phyloP scores from a whole-genome alignment of 2,888 invertebrate species.

The Eumacrocentrus americanus region DNA sequence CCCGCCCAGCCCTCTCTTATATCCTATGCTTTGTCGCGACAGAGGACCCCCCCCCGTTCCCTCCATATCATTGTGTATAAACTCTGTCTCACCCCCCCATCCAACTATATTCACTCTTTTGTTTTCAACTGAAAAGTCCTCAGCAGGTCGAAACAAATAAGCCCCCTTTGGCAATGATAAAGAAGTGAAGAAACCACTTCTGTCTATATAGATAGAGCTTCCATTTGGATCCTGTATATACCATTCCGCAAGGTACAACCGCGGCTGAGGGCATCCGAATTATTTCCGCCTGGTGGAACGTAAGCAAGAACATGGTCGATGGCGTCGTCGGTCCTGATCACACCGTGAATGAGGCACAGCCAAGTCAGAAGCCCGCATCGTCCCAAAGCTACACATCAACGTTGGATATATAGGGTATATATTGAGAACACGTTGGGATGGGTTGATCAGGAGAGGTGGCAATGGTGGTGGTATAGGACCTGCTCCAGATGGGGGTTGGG shows the following conservation, averaged over 20 bases:
- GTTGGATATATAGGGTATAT: constrained; percentile 3
- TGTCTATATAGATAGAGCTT: too few relatives aligned
- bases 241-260: too few relatives aligned
- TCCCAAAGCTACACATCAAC: constrained; percentile 20
- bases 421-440: too few relatives aligned
- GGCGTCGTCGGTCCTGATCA: constrained; percentile 29
- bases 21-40: constrained; percentile 26
- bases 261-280: constrained; percentile 33
- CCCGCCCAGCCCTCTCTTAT: constrained; percentile 5
- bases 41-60: too few relatives aligned
- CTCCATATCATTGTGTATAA: constrained; percentile 11
- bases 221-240: too few relatives aligned
- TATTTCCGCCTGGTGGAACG: constrained; percentile 37
- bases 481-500: neutral
- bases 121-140: too few relatives aligned
- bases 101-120: too few relatives aligned
- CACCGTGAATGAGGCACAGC: constrained; percentile 52
- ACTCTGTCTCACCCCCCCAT: constrained; percentile 18
- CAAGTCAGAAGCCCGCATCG: constrained; percentile 52
- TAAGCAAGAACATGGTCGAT: constrained; percentile 28
- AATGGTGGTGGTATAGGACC: neutral
- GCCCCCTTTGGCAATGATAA: too few relatives aligned
- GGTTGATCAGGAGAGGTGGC: constrained; percentile 8
- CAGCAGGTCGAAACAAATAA: too few relatives aligned
- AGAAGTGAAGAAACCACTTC: too few relatives aligned